Base-by-base conservation (phyloP, 2,113 vertebrate genomes). In the Rhinolophus sinicus region DNA sequence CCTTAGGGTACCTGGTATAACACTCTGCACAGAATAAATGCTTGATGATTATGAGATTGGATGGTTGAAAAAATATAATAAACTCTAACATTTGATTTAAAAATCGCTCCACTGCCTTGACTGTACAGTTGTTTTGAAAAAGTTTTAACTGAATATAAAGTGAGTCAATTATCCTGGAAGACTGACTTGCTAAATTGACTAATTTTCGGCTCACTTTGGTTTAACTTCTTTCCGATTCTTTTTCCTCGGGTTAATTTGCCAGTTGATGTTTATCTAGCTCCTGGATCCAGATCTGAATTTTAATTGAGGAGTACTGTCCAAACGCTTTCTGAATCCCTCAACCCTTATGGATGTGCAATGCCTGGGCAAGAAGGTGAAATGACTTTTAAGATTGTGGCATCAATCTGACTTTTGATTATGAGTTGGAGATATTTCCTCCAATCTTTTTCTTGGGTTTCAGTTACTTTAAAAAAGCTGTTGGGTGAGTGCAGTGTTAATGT, bases 21-120 rank as follows among this genome's bases (percentile, higher is more conserved):
- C 40, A 78, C 38, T 87, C 30, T 33, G 9, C 16, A 40, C 24
- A 84, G 47, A 93, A 52, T 44, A 95, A 95, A 78, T 70, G 38
- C 54, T 94, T 76, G 47, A 35, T 12, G 2, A 38, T 86, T 80
- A 50, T 56, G n/a, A 54, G 89, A 86, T 47, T 90, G 6, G 69
- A 40, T 90, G 6, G 33, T 28, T 60, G 44, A 73, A 75, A 92
- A 94, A 77, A 87, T 52, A n/a, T 13, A 64, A 83, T 52, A 84
- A 12, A 40, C 33, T 96, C 72, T 83, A 65, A 62, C 35, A 69
- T 80, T 73, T 38, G 33, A 88, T 97, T 97, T 97, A 83, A 96
- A 97, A 97, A 96, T 92, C 54, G 47, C 22, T 35, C 1, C 16
- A 97, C 33, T 88, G 56, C 47, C 40, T 77, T 91, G 67, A 72